These are phyloP conservation scores for Pseudomugil tenellus DNA, from an alignment of 2,797 vertebrate genomes.

Conservation along the genomic window DNA sequence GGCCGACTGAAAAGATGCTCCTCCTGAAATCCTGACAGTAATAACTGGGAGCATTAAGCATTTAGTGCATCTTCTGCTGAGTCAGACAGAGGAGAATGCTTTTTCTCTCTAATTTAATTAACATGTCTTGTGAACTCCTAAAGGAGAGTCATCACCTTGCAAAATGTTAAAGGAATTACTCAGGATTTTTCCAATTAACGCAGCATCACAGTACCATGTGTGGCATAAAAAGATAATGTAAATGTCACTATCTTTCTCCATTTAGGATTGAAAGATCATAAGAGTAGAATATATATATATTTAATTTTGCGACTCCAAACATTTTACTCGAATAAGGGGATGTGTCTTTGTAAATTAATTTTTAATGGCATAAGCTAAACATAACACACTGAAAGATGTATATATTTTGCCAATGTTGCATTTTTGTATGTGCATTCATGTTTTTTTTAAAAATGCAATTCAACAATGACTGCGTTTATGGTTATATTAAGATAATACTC, in stretches of 20 bases:
- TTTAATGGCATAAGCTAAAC: not conserved
- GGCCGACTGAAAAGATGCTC: slow-evolving; percentile 50
- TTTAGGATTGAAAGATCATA: no score
- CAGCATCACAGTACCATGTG: slow-evolving; percentile 10
- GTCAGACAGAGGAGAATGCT: slow-evolving; percentile 24
- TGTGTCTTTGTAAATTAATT: slow-evolving; percentile 20
- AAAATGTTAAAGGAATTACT: slow-evolving; percentile 33
- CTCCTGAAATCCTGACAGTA: slow-evolving; percentile 47
- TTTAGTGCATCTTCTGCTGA: slow-evolving; percentile 50
- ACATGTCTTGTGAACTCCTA: slow-evolving; percentile 16
- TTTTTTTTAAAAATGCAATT: slow-evolving; percentile 17
- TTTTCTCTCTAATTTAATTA: slow-evolving; percentile 28
- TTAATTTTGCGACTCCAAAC: slow-evolving; percentile 11
- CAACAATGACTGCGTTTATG: slow-evolving; percentile 28
- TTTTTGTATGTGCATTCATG: slow-evolving; percentile 34
- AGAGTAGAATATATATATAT: no score
- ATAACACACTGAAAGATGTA: slow-evolving; percentile 28
- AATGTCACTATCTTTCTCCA: no score
- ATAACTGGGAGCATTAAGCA: slow-evolving; percentile 24
- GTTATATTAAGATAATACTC: slow-evolving; percentile 33
- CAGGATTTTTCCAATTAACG: slow-evolving; percentile 21
- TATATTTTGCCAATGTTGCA: slow-evolving; percentile 11
- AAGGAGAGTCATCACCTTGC: slow-evolving; percentile 10
- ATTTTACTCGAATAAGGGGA: slow-evolving; percentile 5
- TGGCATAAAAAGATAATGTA: slow-evolving; percentile 21